phyloP scores from a whole-genome alignment of 2,113 vertebrate genomes.

The Boleophthalmus pectinirostris region DNA sequence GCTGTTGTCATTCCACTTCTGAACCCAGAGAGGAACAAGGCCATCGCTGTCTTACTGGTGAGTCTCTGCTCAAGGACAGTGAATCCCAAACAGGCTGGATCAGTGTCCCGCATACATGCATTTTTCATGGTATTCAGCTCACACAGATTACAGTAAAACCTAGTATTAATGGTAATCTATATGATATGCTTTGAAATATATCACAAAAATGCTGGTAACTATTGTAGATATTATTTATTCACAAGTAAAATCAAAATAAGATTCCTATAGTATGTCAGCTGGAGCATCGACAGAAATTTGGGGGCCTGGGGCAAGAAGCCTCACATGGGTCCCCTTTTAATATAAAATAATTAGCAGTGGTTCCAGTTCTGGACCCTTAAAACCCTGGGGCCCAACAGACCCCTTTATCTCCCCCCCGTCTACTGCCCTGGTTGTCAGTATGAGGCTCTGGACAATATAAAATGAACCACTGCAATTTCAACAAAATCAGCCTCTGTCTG shows the following conservation, averaged over 20 bases:
- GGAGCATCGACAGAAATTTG: too few relatives aligned
- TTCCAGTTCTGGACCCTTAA: too few relatives aligned
- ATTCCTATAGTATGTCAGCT: background rate
- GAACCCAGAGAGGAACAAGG: constrained; percentile 75
- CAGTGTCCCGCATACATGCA: background rate
- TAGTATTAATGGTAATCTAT: background rate
- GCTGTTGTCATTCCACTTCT: constrained; percentile 84
- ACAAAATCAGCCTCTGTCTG: background rate
- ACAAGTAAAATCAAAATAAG: background rate
- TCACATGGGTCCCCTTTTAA: too few relatives aligned
- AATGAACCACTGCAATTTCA: background rate
- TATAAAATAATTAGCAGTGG: too few relatives aligned
- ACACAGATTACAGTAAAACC: background rate
- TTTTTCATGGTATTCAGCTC: background rate
- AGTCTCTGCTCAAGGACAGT: constrained; percentile 47
- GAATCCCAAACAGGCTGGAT: constrained; percentile 3
- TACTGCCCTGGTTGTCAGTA: background rate
- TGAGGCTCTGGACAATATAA: background rate
- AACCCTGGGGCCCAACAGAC: too few relatives aligned
- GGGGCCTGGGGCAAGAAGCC: too few relatives aligned
- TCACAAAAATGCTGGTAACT: background rate
- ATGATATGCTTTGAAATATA: background rate
- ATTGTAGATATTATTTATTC: background rate
- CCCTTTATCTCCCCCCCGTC: too few relatives aligned
- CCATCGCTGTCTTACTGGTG: constrained; percentile 79